These are phyloP conservation scores for Mythimna loreyi DNA, from an alignment of 2,888 invertebrate genomes.

Conservation along the genomic window DNA sequence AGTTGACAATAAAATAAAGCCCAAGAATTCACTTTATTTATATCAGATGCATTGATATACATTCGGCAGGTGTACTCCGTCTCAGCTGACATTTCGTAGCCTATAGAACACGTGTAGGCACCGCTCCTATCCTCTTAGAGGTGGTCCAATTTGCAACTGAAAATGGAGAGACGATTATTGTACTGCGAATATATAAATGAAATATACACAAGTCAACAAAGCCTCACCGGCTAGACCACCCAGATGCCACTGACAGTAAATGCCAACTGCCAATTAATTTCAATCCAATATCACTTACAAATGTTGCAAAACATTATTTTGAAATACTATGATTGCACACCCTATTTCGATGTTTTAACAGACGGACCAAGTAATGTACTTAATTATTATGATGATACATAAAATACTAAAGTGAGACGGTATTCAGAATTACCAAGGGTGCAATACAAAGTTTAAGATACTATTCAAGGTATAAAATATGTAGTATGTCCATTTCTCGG, in stretches of 20 bases:
- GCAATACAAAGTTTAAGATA: constrained; percentile 52
- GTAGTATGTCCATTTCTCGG: constrained; percentile 23
- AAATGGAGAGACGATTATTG: constrained; percentile 53
- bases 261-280: constrained; percentile 61
- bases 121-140: constrained; percentile 25
- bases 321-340: constrained; percentile 46
- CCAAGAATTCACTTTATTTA: constrained; percentile 1
- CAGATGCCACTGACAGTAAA: constrained; percentile 49
- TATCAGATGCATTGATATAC: constrained; percentile 28
- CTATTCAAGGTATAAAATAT: constrained; percentile 40
- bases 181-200: constrained; percentile 51
- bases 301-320: constrained; percentile 52
- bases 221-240: constrained; percentile 57
- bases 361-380: constrained; percentile 26
- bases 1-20: constrained; percentile 2
- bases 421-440: constrained; percentile 54
- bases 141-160: constrained; percentile 57
- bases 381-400: constrained; percentile 35
- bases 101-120: constrained; percentile 13
- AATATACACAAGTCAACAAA: constrained; percentile 49
- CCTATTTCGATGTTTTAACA: constrained; percentile 48
- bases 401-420: constrained; percentile 57
- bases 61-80: constrained; percentile 36
- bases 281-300: constrained; percentile 51
- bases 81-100: constrained; percentile 28